Evolutionary conservation across 2,113 vertebrate species (phyloP), one percentile per base, ranked within the genome.

Genomic region (Athene cunicularia): DNA sequence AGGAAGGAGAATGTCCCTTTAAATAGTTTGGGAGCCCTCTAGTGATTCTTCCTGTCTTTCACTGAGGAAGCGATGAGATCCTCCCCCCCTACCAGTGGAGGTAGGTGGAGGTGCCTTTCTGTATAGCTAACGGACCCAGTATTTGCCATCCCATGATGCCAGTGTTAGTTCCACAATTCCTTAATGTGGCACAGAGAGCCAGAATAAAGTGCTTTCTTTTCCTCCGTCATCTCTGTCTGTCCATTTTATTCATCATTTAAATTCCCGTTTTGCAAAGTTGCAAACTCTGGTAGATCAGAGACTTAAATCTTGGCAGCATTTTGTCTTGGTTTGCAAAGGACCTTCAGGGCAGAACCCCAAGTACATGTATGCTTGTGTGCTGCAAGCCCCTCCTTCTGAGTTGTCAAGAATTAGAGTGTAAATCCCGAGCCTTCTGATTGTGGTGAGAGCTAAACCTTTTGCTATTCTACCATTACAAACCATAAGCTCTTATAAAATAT

Each of bases 11-110:
- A 76, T 97, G 93, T 93, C 90, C 93, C 96, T 96, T 97, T 96
- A 97, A 97, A 88, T 86, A 96, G 92, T 97, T 96, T 96, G 96
- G 85, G 96, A 95, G 95, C 96, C 96, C 95, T 96, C 95, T 97
- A 97, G 96, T 97, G 96, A 96, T 96, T 93, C 81, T 93, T 89
- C 82, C 91, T 12, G 37, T 74, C 91, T 79, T 91, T 93, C 66
- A 37, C 53, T 19, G 49, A 64, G 92, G 60, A 72, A 82, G 24
- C 7, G 1, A 3, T 27, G 62, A 94, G 81, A 80, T 60, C 66
- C 90, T 84, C 52, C 72, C 68, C 26, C 26, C 7, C 23, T 17
- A 4, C 8, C 35, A 35, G 30, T 13, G 30, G 9, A 37, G 3
- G 30, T 20, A 9, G 35, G 39, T 75, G 49, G 33, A 72, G 80